These are phyloP conservation scores for Nephrocerus scutellatus DNA, from an alignment of 2,888 invertebrate genomes.

Conservation along the genomic window DNA sequence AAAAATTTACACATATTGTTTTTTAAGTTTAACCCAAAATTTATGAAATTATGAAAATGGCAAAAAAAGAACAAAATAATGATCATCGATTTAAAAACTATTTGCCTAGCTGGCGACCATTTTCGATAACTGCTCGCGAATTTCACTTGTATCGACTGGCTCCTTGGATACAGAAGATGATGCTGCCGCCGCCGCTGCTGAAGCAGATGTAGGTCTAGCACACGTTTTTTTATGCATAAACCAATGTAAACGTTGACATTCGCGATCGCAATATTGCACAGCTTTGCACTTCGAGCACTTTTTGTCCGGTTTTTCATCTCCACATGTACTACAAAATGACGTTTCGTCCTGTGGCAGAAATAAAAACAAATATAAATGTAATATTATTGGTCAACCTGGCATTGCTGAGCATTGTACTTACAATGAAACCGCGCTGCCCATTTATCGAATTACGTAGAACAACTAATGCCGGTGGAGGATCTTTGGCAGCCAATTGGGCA, in stretches of 20 bases:
- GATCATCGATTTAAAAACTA: too few species aligned
- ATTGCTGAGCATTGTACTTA: slow-evolving; percentile 31
- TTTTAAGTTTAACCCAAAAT: too few species aligned
- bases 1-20: too few species aligned
- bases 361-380: slow-evolving; percentile 14
- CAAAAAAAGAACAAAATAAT: too few species aligned
- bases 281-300: slow-evolving; percentile 92
- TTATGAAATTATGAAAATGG: too few species aligned
- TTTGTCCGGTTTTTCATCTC: slow-evolving; percentile 81
- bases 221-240: slow-evolving; percentile 84
- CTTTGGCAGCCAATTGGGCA: slow-evolving; percentile 65
- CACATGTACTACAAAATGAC: slow-evolving; percentile 74
- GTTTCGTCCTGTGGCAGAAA: slow-evolving; percentile 50
- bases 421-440: slow-evolving; percentile 75
- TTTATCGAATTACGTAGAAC: slow-evolving; percentile 77
- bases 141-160: slow-evolving; percentile 31
- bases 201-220: slow-evolving; percentile 54
- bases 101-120: slow-evolving; percentile 23
- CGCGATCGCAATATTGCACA: slow-evolving; percentile 88
- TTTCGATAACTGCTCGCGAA: slow-evolving; percentile 34
- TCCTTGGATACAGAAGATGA: slow-evolving; percentile 20
- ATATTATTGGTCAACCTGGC: background rate
- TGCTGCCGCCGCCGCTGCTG: slow-evolving; percentile 34
- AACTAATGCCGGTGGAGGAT: slow-evolving; percentile 59
- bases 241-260: slow-evolving; percentile 92